Conservation (phyloP, 2,797 vertebrate genomes). For the Lepus oiostolus region DNA sequence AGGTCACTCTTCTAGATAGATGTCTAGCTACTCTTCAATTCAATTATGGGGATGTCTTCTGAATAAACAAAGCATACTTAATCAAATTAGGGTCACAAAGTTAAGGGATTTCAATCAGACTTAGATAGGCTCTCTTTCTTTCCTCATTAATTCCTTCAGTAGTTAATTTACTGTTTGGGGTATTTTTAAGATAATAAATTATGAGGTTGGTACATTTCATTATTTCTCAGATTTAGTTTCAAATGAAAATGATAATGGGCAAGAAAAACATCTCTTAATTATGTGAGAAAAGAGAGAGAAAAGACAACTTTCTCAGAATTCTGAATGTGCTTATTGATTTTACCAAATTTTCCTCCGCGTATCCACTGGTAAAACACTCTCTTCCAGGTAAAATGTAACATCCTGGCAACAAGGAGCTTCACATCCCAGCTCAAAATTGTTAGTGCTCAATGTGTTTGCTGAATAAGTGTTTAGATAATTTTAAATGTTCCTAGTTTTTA, state of each 20-base stretch:
- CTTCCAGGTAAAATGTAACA: background rate
- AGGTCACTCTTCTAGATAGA: background rate
- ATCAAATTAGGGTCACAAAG: background rate
- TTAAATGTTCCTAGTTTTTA: background rate
- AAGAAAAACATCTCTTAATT: background rate
- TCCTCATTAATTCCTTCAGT: background rate
- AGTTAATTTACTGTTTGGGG: background rate
- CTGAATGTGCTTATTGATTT: background rate
- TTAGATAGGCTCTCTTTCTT: background rate
- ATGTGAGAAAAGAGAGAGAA: background rate
- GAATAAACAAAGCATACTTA: background rate
- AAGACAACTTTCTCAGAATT: background rate
- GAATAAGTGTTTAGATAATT: background rate
- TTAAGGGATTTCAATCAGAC: background rate
- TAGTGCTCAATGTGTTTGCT: background rate
- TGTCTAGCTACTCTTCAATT: background rate
- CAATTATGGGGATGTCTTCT: background rate
- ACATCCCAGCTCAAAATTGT: background rate
- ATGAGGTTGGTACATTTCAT: background rate
- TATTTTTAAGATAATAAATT: conserved; percentile 28
- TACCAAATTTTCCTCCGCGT: background rate
- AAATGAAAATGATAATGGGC: conserved; percentile 21
- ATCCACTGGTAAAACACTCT: background rate
- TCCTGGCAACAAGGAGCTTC: background rate
- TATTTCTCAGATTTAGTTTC: conserved; percentile 3